These are phyloP conservation scores for Sandelia bainsii DNA, from an alignment of 2,797 vertebrate species.

Conservation along the genomic window DNA sequence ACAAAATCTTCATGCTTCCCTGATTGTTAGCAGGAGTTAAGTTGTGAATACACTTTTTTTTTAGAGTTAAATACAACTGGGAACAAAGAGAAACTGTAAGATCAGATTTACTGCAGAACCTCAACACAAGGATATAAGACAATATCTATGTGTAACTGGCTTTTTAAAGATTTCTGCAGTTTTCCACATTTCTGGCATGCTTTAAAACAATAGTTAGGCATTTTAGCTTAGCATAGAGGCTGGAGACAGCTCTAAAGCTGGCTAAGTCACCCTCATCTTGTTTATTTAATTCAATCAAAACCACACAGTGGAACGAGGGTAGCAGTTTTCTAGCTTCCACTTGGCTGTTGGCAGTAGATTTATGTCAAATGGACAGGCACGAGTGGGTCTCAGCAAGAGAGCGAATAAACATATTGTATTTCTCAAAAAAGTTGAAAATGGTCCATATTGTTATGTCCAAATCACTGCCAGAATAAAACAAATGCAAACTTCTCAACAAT, in stretches of 20 bases:
- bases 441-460: background rate
- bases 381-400: background rate
- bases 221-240: conserved; percentile 15
- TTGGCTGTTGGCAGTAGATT: background rate
- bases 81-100: conserved; percentile 17
- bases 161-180: background rate
- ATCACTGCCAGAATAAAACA: background rate
- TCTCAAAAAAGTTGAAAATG: conserved; percentile 1
- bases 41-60: conserved; percentile 10
- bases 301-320: background rate
- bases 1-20: conserved; percentile 39
- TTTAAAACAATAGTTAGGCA: conserved; percentile 8
- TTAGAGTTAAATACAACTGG: conserved; percentile 21
- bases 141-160: background rate
- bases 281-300: no score
- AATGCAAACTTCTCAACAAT: background rate
- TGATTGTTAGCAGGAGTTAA: conserved; percentile 34
- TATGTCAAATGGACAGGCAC: background rate
- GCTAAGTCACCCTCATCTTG: background rate
- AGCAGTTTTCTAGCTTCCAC: background rate
- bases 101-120: conserved; percentile 9
- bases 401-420: background rate
- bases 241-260: conserved; percentile 17
- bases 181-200: background rate
- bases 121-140: background rate